Base-by-base conservation (phyloP, 2,113 vertebrate species). In the Pitta sordida region DNA sequence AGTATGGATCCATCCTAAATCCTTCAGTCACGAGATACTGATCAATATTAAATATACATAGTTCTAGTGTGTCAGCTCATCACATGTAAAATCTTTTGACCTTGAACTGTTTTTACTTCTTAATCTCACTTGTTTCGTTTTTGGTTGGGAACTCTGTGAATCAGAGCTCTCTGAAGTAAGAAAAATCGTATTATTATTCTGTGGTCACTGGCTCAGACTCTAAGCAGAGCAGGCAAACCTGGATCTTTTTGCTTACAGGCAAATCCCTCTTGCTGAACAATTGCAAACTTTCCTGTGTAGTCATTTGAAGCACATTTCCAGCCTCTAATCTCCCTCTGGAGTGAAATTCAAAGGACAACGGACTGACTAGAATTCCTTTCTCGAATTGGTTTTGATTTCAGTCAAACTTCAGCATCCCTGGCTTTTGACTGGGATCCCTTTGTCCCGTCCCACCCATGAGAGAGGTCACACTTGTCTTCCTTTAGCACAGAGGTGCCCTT, bases 1-100 rank as follows among this genome's bases (percentile, higher is more conserved):
- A 86, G 62, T 77, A 89, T 87, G 65, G 89, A 92, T 93, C 87
- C 70, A 55, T 63, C 58, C 93, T 77, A 90, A 94, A 85, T 91
- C 91, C 91, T 91, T 91, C 79, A 67, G 51, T 93, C 75, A 51
- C 65, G 75, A 92, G 74, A 39, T 77, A 82, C 63, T 85, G 74
- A 91, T 95, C 90, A 87, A 93, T 90, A 84, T 53, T 81, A 90
- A 84, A 84, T 76, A 87, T 39, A 85, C 55, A 73, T 20, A 69
- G 39, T 48, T 82, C 55, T 59, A 14, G 30, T 64, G 46, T 36
- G 58, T 77, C 77, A 77, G 81, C 69, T 79, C 51, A 58, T 62
- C 74, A 34, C 59, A 92, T 71, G 51, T 46, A 86, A 92, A 90
- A 74, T 74, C 90, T 90, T 91, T 76, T 83, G 81, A 91, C 89